Base-by-base conservation (phyloP, 2,888 invertebrate genomes). In the Hirtodrosophila confusa region DNA sequence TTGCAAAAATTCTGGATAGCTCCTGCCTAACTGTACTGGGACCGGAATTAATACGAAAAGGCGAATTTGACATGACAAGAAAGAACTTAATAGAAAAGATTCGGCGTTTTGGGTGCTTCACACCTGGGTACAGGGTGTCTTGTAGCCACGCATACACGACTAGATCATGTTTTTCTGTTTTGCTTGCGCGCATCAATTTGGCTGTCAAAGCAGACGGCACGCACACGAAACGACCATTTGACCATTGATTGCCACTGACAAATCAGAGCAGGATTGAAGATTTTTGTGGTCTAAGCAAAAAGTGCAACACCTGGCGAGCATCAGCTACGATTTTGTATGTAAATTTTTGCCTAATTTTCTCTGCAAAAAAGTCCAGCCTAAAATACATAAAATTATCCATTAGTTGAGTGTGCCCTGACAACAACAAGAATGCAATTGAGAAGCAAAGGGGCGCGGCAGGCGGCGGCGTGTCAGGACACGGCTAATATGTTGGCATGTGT, bases 401-500 rank as follows among this genome's bases (percentile, higher is more conserved):
- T 56, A 72, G 17, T 17, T 17, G n/a, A n/a, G n/a, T n/a, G n/a
- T n/a, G n/a, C n/a, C n/a, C n/a, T n/a, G n/a, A n/a, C n/a, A 11
- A 33, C 40, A 17, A 27, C 39, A 67, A 53, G n/a, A n/a, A n/a
- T n/a, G n/a, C n/a, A n/a, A n/a, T n/a, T 61, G 17, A 43, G 68
- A 56, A 50, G 53, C 58, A n/a, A 60, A 65, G 35, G 6, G 39
- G n/a, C 8, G 39, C 10, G 7, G 23, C 24, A 6, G 11, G 27
- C 2, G 33, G 41, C 56, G 61, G 62, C 51, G 63, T 66, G 49
- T 31, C 61, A 33, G 69, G 41, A 48, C 47, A 27, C 64, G 63
- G 58, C 68, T 75, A 83, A 75, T 73, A 73, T 72, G 71, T 77
- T 86, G 84, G 83, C 83, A 82, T 85, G 78, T 86, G 83, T 86